Conservation (phyloP, 2,113 vertebrate species). For the Etia nguti region DNA sequence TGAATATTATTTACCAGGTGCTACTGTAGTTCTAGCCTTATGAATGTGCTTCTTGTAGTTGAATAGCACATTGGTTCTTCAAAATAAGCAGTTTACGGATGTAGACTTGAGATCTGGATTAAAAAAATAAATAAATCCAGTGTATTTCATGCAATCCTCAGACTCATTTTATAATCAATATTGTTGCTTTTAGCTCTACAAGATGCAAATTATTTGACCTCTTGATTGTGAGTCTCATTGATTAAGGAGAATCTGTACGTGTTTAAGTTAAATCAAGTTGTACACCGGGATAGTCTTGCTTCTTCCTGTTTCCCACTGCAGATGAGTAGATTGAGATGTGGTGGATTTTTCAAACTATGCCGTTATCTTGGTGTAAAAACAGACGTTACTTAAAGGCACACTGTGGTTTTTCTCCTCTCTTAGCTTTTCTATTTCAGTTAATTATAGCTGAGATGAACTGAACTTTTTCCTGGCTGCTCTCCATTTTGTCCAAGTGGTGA, state of each 20-base stretch:
- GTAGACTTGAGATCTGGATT: background rate
- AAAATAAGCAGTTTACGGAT: background rate
- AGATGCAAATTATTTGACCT: background rate
- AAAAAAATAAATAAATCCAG: background rate
- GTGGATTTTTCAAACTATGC: background rate
- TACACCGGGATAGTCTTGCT: background rate
- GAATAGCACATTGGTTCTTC: background rate
- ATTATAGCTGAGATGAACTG: background rate
- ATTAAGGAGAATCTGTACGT: background rate
- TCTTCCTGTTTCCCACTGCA: background rate
- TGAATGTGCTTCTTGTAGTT: background rate
- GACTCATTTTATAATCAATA: background rate
- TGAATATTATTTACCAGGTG: background rate
- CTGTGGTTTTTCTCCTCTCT: background rate
- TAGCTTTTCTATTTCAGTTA: background rate
- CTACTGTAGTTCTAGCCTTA: background rate
- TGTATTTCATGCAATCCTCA: accelerated
- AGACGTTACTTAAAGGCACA: background rate
- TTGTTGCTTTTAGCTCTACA: background rate
- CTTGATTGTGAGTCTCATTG: background rate
- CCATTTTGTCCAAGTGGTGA: conserved; percentile 8
- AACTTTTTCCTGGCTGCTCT: conserved; percentile 4
- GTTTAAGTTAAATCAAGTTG: background rate
- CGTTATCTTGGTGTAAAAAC: background rate
- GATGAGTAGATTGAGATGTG: background rate